Base-by-base conservation (phyloP, 1,140 invertebrate genomes). In the Microplitis mediator region DNA sequence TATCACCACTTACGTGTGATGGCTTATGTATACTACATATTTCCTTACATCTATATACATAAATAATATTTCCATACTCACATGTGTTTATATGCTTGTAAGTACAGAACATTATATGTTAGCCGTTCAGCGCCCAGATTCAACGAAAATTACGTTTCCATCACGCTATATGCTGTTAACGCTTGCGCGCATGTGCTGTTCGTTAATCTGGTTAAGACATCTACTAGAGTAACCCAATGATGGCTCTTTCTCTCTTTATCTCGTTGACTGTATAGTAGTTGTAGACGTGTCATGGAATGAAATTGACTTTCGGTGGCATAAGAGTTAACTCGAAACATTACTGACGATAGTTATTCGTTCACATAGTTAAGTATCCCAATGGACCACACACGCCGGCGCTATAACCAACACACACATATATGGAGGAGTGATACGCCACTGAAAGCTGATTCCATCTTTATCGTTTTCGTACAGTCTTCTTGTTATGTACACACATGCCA, bases 341-440 rank as follows among this genome's bases (percentile, higher is more conserved):
- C 71, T 65, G 80, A 75, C 79, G 76, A 81, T 80, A 80, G 74
- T 81, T 79, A 66, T 71, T 62, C 78, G 66, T 72, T 68, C 76
- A 23, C 31, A 45, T 34, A 71, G 45, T 52, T 67, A 75, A 79
- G 80, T 81, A 81, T 82, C 77, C 77, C 72, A 54, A 74, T 76
- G 75, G 82, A 83, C 82, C 82, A 83, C 82, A 83, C 82, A 83
- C 78, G 81, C 82, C 76, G 82, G 82, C 80, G 80, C 79, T 79
- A 79, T 79, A 80, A 73, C 76, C 78, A 64, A 76, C 76, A 78
- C 76, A 69, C 32, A n/a, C 54, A 45, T 11, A 45, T 5, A 45
- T 45, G 39, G 39, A 45, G 11, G 39, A 6, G 5, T 45, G 67
- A 77, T 66, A n/a, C 51, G 36, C 13, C 32, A 14, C 52, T 45